Conservation (phyloP, 2,797 vertebrate species). For the Atherinosoma microstoma region DNA sequence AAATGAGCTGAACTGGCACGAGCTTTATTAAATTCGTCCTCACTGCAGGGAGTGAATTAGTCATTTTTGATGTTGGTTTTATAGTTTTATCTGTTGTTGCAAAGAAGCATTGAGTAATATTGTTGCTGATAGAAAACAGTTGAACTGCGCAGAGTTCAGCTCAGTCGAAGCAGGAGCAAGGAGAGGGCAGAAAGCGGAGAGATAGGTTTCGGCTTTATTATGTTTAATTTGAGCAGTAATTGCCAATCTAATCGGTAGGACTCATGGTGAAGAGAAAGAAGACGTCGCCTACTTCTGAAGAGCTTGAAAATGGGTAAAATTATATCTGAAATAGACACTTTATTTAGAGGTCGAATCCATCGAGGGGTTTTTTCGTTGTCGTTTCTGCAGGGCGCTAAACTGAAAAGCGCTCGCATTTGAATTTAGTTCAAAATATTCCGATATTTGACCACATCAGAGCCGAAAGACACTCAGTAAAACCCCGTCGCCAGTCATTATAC, state of each 20-base stretch:
- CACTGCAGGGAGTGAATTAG: background rate
- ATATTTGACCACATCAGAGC: constrained; percentile 43
- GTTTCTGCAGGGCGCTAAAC: constrained; percentile 88
- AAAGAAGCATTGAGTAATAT: constrained; percentile 71
- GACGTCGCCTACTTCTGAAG: constrained; percentile 83
- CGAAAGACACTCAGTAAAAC: constrained; percentile 37
- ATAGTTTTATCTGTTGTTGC: constrained; percentile 30
- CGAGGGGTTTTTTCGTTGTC: constrained; percentile 80
- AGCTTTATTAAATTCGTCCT: background rate
- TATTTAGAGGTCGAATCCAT: constrained; percentile 83
- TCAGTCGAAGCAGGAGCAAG: constrained; percentile 82
- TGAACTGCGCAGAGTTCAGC: constrained; percentile 87
- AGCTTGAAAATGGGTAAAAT: constrained; percentile 86
- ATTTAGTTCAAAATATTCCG: constrained; percentile 77
- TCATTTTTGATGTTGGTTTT: background rate
- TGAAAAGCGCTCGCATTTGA: constrained; percentile 83
- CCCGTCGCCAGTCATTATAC: constrained; percentile 3
- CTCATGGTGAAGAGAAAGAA: constrained; percentile 93
- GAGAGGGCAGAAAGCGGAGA: constrained; percentile 79
- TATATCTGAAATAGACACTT: constrained; percentile 79
- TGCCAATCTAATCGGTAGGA: constrained; percentile 80
- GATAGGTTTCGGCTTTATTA: constrained; percentile 82
- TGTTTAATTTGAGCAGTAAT: constrained; percentile 80
- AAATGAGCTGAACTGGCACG: constrained; percentile 8
- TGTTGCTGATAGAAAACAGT: constrained; percentile 78